Evolutionary conservation across 1,140 invertebrate genomes (phyloP).

Genomic region (Dysdera silvatica): DNA sequence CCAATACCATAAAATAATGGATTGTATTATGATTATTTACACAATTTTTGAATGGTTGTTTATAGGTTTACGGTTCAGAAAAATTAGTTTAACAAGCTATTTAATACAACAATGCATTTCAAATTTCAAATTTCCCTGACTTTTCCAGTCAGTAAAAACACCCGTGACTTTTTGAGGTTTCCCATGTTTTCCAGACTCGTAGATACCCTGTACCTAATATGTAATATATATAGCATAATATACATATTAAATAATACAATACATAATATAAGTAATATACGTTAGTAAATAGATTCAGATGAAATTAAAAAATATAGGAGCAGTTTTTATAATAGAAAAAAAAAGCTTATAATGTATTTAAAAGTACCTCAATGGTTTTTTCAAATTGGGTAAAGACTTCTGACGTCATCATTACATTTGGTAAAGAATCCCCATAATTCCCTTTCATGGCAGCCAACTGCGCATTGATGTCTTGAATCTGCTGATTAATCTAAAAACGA

Average conservation of each 20-base stretch:
- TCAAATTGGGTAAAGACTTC: conserved; percentile 68
- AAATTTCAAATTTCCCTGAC: too few relatives aligned
- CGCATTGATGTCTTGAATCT: conserved; percentile 56
- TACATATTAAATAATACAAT: not conserved
- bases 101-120: too few relatives aligned
- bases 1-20: too few relatives aligned
- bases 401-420: conserved; percentile 59
- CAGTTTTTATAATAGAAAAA: conserved; percentile 31
- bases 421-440: conserved; percentile 63
- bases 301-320: not conserved
- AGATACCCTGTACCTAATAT: too few relatives aligned
- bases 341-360: conserved; percentile 36
- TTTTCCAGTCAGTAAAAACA: too few relatives aligned
- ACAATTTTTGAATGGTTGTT: too few relatives aligned
- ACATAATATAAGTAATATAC: not conserved
- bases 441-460: conserved; percentile 57
- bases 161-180: too few relatives aligned
- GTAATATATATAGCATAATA: too few relatives aligned
- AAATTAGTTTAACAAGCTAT: too few relatives aligned
- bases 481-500: conserved; percentile 60
- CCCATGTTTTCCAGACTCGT: too few relatives aligned
- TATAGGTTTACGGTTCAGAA: too few relatives aligned
- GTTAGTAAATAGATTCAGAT: not conserved
- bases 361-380: conserved; percentile 69
- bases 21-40: too few relatives aligned